Evolutionary conservation across 2,113 vertebrate genomes (phyloP), one percentile per base, ranked within the genome.

Genomic region (Toxotes chatareus): DNA sequence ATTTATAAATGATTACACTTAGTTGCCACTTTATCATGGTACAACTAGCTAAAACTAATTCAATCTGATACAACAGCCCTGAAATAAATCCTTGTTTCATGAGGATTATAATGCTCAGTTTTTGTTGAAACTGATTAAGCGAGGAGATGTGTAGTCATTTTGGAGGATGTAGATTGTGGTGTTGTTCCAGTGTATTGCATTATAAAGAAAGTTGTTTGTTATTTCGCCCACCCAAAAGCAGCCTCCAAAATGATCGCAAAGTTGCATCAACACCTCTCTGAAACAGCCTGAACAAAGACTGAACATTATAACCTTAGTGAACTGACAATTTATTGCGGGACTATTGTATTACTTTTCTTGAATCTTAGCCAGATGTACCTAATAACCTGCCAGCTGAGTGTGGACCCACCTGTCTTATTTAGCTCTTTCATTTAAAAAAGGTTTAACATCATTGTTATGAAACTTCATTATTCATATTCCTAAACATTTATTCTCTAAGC

Each of bases 401-500:
- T 49, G 17, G 3, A 19, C 3, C n/a, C 42, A 27, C 19, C n/a
- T 23, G 4, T 32, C n/a, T 19, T 19, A 12, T 40, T 38, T 5
- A 19, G 3, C 12, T 4, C 16, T 31, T 56, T 1, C 12, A 61
- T 42, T n/a, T 42, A 38, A 49, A 61, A 61, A 62, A 34, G 7
- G 3, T 34, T 14, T 16, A 14, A 42, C 17, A 34, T 46, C 6
- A 53, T 44, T 46, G 46, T 21, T 31, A 51, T 1, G 62, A 42
- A 8, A 17, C 10, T 60, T 61, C 0, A 55, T 47, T 59, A 46
- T 59, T 40, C 44, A 17, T 56, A 66, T 7, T 72, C 8, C 19
- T 38, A 31, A 67, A 63, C 12, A 66, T 77, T 17, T 57, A 27
- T 64, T 72, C 14, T 59, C 40, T 19, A 38, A 40, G 13, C 21